Conservation (phyloP, 2,113 vertebrate genomes). For the Anhinga anhinga region DNA sequence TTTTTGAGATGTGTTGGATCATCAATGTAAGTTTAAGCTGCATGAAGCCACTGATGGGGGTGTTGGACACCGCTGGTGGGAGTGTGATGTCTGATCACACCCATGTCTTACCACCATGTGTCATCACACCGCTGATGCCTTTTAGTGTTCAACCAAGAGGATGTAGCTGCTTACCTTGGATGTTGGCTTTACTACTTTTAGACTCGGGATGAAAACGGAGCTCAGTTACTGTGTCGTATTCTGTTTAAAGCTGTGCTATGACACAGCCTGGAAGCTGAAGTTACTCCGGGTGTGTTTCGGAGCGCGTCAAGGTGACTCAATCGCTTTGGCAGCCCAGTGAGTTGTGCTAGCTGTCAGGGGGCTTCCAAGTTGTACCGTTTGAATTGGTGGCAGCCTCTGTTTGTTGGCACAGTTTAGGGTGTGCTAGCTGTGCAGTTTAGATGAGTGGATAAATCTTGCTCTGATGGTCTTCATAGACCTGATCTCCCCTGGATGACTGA, state of each 20-base stretch:
- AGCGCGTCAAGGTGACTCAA: neutral
- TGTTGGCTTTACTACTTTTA: neutral
- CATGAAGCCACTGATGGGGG: neutral
- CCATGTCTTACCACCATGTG: neutral
- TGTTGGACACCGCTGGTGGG: neutral
- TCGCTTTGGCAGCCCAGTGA: neutral
- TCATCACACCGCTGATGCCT: neutral
- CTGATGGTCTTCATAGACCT: neutral
- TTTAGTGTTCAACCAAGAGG: neutral
- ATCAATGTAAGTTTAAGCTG: neutral
- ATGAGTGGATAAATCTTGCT: neutral
- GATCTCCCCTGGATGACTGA: neutral
- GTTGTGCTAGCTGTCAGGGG: neutral
- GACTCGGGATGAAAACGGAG: neutral
- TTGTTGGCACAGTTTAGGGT: neutral
- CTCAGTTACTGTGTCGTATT: neutral
- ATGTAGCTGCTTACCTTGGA: neutral
- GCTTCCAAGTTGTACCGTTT: neutral
- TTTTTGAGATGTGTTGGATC: neutral
- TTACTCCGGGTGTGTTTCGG: neutral
- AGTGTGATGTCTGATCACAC: neutral
- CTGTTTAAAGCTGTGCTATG: neutral
- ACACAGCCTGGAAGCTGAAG: neutral
- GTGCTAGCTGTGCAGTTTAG: neutral
- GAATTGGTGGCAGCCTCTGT: fast-evolving